These are phyloP conservation scores for Sebastes trivittatus DNA, from an alignment of 2,797 vertebrate genomes.

Conservation along the genomic window DNA sequence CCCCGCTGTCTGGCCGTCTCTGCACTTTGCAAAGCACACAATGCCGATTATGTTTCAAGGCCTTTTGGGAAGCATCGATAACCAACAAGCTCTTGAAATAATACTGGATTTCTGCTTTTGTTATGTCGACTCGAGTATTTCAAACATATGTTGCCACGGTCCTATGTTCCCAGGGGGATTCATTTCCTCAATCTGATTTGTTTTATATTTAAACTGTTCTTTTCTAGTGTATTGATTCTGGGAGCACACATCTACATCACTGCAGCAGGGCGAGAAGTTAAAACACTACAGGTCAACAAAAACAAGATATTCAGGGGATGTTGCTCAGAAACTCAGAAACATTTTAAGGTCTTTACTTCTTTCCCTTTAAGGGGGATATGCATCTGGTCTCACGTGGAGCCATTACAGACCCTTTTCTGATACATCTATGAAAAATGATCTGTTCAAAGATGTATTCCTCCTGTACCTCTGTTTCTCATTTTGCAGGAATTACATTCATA, in stretches of 20 bases:
- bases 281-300: not conserved
- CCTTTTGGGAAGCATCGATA: slow-evolving; percentile 9
- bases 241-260: not conserved
- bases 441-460: not conserved
- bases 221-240: not conserved
- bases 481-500: not conserved
- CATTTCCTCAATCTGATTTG: not conserved
- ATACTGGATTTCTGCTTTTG: not conserved
- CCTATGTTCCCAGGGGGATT: not conserved
- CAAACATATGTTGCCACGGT: not conserved
- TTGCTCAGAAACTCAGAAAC: not conserved
- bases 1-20: slow-evolving; percentile 19
- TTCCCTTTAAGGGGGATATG: not conserved
- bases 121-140: not conserved
- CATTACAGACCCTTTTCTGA: not conserved
- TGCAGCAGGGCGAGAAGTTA: not conserved
- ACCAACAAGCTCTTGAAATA: not conserved
- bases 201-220: not conserved
- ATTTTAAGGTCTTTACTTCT: not conserved
- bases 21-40: slow-evolving; percentile 26
- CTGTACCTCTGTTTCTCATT: not conserved
- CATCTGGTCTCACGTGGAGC: not conserved
- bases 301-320: not conserved
- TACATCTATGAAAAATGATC: not conserved
- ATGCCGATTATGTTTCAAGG: slow-evolving; percentile 36